Conservation (phyloP, 2,888 invertebrate species). For the Euplexia lucipara region DNA sequence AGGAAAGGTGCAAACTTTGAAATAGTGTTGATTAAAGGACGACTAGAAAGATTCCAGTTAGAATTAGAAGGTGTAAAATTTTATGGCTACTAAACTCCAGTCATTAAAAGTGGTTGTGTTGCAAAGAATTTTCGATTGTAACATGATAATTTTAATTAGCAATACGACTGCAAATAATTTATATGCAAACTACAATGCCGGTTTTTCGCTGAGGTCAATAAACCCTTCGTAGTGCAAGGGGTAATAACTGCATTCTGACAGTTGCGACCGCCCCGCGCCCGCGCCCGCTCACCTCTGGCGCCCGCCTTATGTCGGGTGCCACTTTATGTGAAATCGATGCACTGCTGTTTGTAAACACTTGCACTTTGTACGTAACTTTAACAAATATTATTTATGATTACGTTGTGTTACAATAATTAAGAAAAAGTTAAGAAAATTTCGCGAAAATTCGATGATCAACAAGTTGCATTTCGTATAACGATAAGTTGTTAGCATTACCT, state of each 20-base stretch:
- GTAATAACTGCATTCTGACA: conserved; percentile 44
- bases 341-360: conserved; percentile 89
- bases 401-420: neutral
- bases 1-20: neutral
- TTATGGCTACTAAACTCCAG: neutral
- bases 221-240: conserved; percentile 15
- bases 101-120: neutral
- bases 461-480: conserved; percentile 67
- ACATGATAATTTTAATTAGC: conserved; percentile 3
- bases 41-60: neutral
- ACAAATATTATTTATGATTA: conserved; percentile 31
- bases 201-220: conserved; percentile 8
- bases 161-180: neutral
- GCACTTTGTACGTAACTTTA: conserved; percentile 67
- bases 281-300: conserved; percentile 48
- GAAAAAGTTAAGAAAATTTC: neutral
- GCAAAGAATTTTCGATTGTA: neutral
- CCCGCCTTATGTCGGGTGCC: conserved; percentile 64
- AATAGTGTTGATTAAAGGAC: neutral
- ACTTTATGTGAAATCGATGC: conserved; percentile 91
- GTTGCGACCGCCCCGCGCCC: conserved; percentile 55
- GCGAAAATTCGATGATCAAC: conserved; percentile 60
- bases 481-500: neutral
- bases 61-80: conserved; percentile 1
- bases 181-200: neutral